Evolutionary conservation across 2,797 vertebrate species (phyloP), one percentile per base, ranked within the genome.

Genomic region (Lerista edwardsae): DNA sequence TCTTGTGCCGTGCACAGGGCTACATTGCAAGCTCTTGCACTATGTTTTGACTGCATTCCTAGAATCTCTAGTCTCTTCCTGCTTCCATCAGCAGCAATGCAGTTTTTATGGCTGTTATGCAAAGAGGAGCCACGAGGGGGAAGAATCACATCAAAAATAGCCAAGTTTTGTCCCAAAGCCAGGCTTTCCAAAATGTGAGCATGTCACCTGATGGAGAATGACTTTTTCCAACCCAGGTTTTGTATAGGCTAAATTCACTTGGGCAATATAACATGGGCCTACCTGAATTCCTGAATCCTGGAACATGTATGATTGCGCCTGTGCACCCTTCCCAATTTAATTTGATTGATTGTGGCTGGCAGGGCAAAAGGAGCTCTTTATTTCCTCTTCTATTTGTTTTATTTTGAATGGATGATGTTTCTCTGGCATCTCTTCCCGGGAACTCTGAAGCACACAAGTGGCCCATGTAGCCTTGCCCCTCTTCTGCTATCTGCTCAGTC

Each of bases 51-150:
- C 8, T 61, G 12, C 12, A 23, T 47, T 55, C 11, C 25, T 4
- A 27, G 51, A 29, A 9, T 47, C 61, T 79, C 15, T 1, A 12
- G 2, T 51, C 64, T 51, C 64, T 86, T 14, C 59, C 47, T 9
- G 12, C 47, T 14, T 61, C 59, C 51, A 55, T 17, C 51, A 55
- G 51, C 15, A 55, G 51, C 51, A 55, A 55, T 55, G 51, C 51
- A 55, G 14, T 17, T 55, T 15, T 55, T 55, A 12, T 5, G 51
- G 14, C n/a, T 93, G 94, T 88, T 85, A 83, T 93, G 21, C 51
- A 51, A 0, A 57, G 62, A 44, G 19, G 9, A 80, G 83, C 93
- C 94, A 75, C 75, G 25, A 90, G 93, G 83, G 91, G 93, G 90
- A 84, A 82, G 90, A 83, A 87, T 92, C 84, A 27, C 72, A 90